Conservation (phyloP, 2,797 vertebrate genomes). For the Atherinosoma microstoma region DNA sequence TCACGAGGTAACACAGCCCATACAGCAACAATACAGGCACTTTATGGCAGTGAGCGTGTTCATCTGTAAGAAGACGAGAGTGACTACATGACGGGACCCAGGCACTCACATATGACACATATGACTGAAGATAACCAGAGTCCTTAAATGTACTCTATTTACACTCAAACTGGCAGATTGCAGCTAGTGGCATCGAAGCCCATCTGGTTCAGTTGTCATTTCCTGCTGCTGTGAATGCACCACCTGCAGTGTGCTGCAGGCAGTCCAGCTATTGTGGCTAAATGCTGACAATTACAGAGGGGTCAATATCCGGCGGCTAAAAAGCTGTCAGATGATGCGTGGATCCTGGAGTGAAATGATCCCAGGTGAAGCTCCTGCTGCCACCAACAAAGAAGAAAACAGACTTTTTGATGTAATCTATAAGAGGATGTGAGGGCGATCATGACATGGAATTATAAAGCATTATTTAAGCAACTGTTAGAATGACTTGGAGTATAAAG, state of each 20-base stretch:
- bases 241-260: slow-evolving; percentile 47
- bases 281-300: slow-evolving; percentile 52
- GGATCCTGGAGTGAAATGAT: not conserved
- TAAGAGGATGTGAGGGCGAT: not conserved
- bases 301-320: slow-evolving; percentile 15
- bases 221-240: slow-evolving; percentile 52
- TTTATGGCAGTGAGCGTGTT: not conserved
- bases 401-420: not conserved
- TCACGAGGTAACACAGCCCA: not conserved
- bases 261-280: slow-evolving; percentile 40
- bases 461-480: not conserved
- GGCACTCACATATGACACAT: not conserved
- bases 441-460: no score
- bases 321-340: not conserved
- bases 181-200: slow-evolving; percentile 17
- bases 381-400: not conserved
- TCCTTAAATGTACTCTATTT: not conserved
- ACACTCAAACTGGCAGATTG: slow-evolving; percentile 17
- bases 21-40: slow-evolving; percentile 1
- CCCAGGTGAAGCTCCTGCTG: not conserved
- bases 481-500: not conserved
- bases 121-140: not conserved
- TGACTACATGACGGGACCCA: not conserved
- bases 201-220: slow-evolving; percentile 47
- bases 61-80: not conserved